Percentiles rank a stretch among this genome's conserved stretches.
Evolutionary conservation across 2,797 vertebrate species (phyloP).

Genomic region (Tarsius wallacei): DNA sequence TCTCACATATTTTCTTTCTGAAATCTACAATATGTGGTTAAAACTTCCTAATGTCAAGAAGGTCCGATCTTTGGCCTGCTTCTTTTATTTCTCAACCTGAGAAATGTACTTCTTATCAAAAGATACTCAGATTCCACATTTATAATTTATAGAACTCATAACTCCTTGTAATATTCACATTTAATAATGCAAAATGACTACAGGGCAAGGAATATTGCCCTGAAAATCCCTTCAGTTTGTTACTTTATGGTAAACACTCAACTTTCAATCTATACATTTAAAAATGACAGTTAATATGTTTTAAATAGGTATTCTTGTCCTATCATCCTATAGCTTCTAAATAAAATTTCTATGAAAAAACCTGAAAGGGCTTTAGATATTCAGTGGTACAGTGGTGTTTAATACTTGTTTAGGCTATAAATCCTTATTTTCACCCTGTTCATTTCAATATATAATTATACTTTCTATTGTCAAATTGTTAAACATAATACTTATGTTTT

Average conservation of each 20-base stretch:
- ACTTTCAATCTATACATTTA: not conserved
- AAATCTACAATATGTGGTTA: not conserved
- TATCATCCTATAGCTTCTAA: not conserved
- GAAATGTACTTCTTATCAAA: not conserved
- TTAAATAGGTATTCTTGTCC: not conserved
- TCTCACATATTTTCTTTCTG: slow-evolving; percentile 21
- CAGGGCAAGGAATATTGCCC: not conserved
- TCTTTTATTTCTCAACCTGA: not conserved
- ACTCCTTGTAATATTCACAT: not conserved
- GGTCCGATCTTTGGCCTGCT: not conserved
- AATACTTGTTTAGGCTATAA: not conserved
- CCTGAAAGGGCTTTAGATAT: not conserved
- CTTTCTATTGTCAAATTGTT: slow-evolving; percentile 46
- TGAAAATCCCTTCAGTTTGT: slow-evolving; percentile 4
- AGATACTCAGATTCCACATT: slow-evolving; percentile 6
- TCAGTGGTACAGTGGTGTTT: not conserved
- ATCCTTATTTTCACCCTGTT: slow-evolving; percentile 36
- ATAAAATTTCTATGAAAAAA: slow-evolving; percentile 16
- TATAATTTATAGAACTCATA: not conserved
- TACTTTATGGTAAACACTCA: not conserved
- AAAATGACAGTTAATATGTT: not conserved
- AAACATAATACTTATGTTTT: not conserved
- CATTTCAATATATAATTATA: not conserved
- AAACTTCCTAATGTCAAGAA: slow-evolving; percentile 35
- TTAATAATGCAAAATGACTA: slow-evolving; percentile 15